Evolutionary conservation across 2,888 invertebrate genomes (phyloP).

Genomic region (Octodonta nipae): DNA sequence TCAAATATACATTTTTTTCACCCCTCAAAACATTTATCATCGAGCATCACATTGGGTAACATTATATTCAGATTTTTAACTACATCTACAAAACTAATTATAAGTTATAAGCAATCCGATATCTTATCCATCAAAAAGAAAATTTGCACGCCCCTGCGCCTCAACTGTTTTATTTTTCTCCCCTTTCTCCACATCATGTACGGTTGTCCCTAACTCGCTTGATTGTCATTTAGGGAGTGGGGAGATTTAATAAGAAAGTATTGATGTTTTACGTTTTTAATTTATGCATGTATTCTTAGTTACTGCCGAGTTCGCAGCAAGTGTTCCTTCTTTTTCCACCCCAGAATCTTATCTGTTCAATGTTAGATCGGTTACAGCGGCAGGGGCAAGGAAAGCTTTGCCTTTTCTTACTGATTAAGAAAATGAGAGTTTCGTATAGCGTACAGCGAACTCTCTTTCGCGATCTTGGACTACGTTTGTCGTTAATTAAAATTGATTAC

Average conservation of each 20-base stretch:
- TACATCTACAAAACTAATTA: no score
- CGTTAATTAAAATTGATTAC: no score
- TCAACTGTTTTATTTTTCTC: conserved; percentile 25
- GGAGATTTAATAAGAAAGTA: conserved; percentile 32
- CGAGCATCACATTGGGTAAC: no score
- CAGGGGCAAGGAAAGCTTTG: conserved; percentile 2
- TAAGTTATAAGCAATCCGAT: no score
- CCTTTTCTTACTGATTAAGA: conserved; percentile 17
- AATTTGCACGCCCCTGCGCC: conserved; percentile 5
- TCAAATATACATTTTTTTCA: no score
- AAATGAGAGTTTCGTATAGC: conserved; percentile 18
- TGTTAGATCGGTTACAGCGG: conserved; percentile 9
- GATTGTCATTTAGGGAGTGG: conserved; percentile 32
- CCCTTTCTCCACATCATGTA: conserved; percentile 27
- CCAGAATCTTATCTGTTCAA: conserved; percentile 14
- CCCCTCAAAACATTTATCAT: no score
- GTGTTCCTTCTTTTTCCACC: conserved; percentile 12
- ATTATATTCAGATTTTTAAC: no score
- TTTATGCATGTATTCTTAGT: conserved; percentile 33
- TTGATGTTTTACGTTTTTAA: conserved; percentile 34
- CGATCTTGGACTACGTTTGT: no score
- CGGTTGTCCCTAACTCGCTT: conserved; percentile 15
- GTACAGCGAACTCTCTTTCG: no score
- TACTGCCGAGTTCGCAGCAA: conserved; percentile 13
- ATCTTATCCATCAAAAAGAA: no score